Base-by-base conservation (phyloP, 2,888 invertebrate genomes). In the Oligia fasciuncula region DNA sequence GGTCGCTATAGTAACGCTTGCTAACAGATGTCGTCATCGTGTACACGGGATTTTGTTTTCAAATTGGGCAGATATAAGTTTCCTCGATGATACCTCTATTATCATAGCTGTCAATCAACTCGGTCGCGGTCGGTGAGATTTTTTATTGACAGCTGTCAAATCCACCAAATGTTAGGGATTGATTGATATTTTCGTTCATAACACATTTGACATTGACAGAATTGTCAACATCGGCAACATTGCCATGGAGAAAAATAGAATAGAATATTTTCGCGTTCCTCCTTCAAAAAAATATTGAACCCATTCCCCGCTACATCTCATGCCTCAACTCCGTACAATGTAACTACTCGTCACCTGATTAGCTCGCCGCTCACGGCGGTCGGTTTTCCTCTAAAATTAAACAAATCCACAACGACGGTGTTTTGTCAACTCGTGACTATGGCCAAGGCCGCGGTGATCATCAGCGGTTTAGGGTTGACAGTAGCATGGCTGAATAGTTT, bases 341-440 rank as follows among this genome's bases (percentile, higher is more conserved):
- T 73, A 83, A 83, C 65, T 79, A 80, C 65, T 85, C 89, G 89
- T 88, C 87, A 88, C 87, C 89, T 93, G 94, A 94, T 94, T 94
- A 94, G 91, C 90, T 91, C 81, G 75, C 85, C 77, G 87, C 91
- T 92, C 94, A 94, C 92, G 93, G 91, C 88, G 89, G 90, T 88
- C 88, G 91, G 91, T 93, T 95, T 94, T 94, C 92, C 91, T 92
- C 93, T 92, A 93, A 95, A 95, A 95, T 94, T 93, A 93, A 93
- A 94, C 93, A 94, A 95, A 95, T 94, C 93, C 89, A 91, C 91
- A 88, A 90, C 90, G 88, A 89, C 91, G 91, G 90, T 92, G 91
- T 93, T 94, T 95, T 95, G 95, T 95, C 95, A 96, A 93, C 90
- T 95, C 95, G 95, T 95, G 96, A 95, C 95, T 94, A 82, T 73